Conservation (phyloP, 2,888 invertebrate genomes). For the Mesochorus sp. region DNA sequence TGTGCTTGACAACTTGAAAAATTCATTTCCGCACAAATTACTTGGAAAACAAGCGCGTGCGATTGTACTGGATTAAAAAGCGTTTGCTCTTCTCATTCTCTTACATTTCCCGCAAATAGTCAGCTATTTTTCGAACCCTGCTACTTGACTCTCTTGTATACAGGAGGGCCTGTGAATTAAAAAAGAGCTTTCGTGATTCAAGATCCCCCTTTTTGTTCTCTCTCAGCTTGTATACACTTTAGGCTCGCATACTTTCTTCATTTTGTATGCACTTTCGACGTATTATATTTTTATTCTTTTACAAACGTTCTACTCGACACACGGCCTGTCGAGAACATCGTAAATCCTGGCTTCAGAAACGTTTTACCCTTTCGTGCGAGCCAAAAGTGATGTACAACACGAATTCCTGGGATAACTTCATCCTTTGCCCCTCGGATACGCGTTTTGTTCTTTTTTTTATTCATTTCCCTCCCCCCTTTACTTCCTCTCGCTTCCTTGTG, state of each 20-base stretch:
- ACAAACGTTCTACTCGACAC: constrained; percentile 1
- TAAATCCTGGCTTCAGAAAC: constrained; percentile 60
- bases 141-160: too few relatives aligned
- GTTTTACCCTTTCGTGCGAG: constrained; percentile 59
- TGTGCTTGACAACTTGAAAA: too few relatives aligned
- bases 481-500: background rate
- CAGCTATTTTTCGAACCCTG: too few relatives aligned
- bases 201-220: too few relatives aligned
- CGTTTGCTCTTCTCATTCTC: constrained; percentile 3
- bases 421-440: constrained; percentile 47
- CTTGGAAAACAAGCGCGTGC: constrained; percentile 42
- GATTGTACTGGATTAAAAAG: constrained; percentile 21
- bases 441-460: constrained; percentile 8
- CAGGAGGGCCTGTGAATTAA: too few relatives aligned
- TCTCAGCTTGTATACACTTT: too few relatives aligned
- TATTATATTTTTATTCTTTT: constrained; percentile 48
- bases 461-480: background rate
- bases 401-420: constrained; percentile 64
- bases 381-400: constrained; percentile 63
- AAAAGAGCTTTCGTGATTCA: too few relatives aligned
- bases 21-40: constrained; percentile 58
- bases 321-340: constrained; percentile 49
- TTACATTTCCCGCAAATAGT: background rate
- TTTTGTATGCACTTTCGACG: constrained; percentile 32
- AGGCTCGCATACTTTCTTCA: too few relatives aligned